Evolutionary conservation across 35 echinoderm and acorn worm species (phyloP).

Genomic region (Stichopus chloronotus): DNA sequence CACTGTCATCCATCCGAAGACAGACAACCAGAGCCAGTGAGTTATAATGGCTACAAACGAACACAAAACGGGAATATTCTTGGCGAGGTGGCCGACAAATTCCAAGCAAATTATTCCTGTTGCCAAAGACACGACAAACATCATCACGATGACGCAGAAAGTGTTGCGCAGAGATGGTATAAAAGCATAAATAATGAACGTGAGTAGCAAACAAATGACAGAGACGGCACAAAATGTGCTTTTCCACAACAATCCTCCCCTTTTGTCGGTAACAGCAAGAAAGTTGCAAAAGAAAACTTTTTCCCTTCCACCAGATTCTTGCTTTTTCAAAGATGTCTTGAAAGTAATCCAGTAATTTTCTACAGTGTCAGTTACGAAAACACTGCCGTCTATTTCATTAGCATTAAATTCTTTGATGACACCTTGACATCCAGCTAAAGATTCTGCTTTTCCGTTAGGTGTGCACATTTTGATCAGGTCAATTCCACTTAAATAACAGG

Average conservation of each 20-base stretch:
- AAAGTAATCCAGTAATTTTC: background rate
- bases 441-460: background rate
- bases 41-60: background rate
- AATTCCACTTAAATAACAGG: background rate
- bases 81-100: background rate
- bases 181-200: background rate
- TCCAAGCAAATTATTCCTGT: background rate
- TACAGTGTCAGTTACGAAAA: background rate
- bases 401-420: background rate
- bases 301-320: background rate
- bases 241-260: background rate
- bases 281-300: background rate
- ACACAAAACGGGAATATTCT: background rate
- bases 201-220: background rate
- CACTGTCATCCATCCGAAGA: constrained; percentile 36
- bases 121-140: background rate
- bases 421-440: background rate
- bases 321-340: background rate
- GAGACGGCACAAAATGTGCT: background rate
- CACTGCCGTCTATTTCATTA: background rate
- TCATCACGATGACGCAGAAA: background rate
- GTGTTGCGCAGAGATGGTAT: background rate
- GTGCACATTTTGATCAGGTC: background rate
- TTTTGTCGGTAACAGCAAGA: background rate
- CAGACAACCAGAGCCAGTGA: constrained; percentile 26